phyloP scores from a whole-genome alignment of 2,888 invertebrate species.

The Stenodera caucasica region DNA sequence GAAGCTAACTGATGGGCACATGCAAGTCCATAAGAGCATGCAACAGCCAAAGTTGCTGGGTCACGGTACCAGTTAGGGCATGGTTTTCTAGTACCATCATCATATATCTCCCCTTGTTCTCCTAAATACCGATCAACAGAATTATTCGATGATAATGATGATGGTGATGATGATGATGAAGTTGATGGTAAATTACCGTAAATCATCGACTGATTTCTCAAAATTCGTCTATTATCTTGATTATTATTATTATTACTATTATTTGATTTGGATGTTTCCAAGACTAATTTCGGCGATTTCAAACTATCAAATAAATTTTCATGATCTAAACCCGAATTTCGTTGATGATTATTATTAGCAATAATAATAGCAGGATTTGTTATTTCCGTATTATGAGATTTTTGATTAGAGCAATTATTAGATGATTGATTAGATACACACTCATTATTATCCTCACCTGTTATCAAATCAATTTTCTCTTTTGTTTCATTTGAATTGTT shows the following conservation, averaged over 20 bases:
- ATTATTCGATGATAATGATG: not conserved
- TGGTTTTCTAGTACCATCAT: slow-evolving; percentile 31
- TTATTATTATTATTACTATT: slow-evolving; percentile 19
- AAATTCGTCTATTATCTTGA: slow-evolving; percentile 15
- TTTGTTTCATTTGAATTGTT: not conserved
- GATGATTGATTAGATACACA: slow-evolving; percentile 29
- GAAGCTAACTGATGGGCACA: slow-evolving; percentile 71
- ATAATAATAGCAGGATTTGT: slow-evolving; percentile 21
- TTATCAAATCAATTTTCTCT: slow-evolving; percentile 28
- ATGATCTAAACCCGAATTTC: slow-evolving; percentile 14
- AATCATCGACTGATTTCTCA: slow-evolving; percentile 23
- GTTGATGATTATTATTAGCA: slow-evolving; percentile 15
- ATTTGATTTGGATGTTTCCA: slow-evolving; percentile 39
- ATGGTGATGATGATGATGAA: slow-evolving; percentile 13
- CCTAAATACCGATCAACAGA: slow-evolving; percentile 8
- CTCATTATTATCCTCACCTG: slow-evolving; percentile 50
- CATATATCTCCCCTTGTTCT: slow-evolving; percentile 39
- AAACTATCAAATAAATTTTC: slow-evolving; percentile 43
- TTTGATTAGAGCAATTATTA: slow-evolving; percentile 24
- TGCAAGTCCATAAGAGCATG: slow-evolving; percentile 76
- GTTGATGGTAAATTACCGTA: slow-evolving; percentile 27
- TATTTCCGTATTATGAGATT: slow-evolving; percentile 31
- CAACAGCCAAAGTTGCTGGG: slow-evolving; percentile 70
- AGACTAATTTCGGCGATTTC: slow-evolving; percentile 51
- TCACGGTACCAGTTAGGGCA: slow-evolving; percentile 60